Evolutionary conservation across 2,888 invertebrate genomes (phyloP).

Genomic region (Loripinus fragilis): DNA sequence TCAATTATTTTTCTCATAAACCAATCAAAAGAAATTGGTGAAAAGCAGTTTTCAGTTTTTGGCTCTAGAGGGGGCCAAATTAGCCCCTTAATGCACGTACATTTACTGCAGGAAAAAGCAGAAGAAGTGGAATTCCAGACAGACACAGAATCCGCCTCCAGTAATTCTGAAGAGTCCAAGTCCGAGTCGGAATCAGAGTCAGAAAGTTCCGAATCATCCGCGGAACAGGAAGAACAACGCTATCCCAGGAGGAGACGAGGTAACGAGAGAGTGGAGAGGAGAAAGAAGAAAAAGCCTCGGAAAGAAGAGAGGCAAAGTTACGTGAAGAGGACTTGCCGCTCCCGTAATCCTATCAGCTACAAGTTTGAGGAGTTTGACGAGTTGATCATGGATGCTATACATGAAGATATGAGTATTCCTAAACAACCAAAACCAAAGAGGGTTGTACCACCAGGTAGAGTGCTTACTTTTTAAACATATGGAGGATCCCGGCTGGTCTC

Average conservation of each 20-base stretch:
- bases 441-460: constrained; percentile 55
- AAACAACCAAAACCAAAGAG: constrained; percentile 58
- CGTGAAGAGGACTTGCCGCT: constrained; percentile 72
- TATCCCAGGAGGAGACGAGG: constrained; percentile 26
- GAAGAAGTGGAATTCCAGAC: constrained; percentile 8
- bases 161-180: constrained; percentile 13
- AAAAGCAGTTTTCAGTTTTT: no score
- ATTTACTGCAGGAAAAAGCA: not conserved
- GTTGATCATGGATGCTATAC: constrained; percentile 93
- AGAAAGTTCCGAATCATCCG: constrained; percentile 17
- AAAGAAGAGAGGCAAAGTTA: constrained; percentile 14
- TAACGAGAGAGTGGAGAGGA: constrained; percentile 47
- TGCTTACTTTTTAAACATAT: not conserved
- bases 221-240: not conserved
- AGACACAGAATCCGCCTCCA: constrained; percentile 24
- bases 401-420: constrained; percentile 77
- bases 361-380: constrained; percentile 96
- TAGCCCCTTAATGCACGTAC: no score
- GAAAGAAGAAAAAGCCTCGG: constrained; percentile 46
- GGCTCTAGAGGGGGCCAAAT: no score
- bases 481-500: no score
- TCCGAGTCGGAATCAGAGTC: constrained; percentile 27
- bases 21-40: no score
- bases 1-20: no score
- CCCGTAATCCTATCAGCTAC: constrained; percentile 89